Evolutionary conservation across 2,797 vertebrate genomes (phyloP).

Genomic region (Gymnothorax javanicus): DNA sequence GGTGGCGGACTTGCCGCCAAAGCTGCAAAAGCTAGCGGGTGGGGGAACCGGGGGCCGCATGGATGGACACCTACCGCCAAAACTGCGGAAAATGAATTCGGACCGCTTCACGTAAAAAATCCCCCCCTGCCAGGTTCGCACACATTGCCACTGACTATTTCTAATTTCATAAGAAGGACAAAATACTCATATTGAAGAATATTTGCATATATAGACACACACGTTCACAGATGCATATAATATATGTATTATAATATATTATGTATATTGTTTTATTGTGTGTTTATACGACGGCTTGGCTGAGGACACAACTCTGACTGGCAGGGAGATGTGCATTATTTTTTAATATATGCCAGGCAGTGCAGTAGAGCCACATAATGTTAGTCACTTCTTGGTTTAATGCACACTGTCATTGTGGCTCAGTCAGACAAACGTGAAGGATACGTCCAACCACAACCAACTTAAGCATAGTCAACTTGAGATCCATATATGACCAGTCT

Average conservation of each 20-base stretch:
- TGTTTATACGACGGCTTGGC: not conserved
- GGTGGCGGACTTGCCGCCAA: conserved; percentile 95
- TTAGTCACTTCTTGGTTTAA: not conserved
- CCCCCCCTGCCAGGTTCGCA: conserved; percentile 12
- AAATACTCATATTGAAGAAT: conserved; percentile 70
- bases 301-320: conserved; percentile 5
- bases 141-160: conserved; percentile 59
- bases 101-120: conserved; percentile 91
- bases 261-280: too few relatives aligned
- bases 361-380: not conserved
- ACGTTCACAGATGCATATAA: conserved; percentile 30
- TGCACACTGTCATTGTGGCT: not conserved
- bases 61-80: conserved; percentile 94
- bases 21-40: conserved; percentile 93
- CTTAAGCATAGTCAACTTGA: too few relatives aligned
- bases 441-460: too few relatives aligned
- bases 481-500: not conserved
- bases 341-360: not conserved
- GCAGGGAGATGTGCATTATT: conserved; percentile 16
- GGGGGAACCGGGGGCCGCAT: conserved; percentile 82
- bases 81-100: conserved; percentile 98
- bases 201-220: conserved; percentile 54
- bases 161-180: conserved; percentile 70
- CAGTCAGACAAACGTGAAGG: not conserved
- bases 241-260: too few relatives aligned